These are phyloP conservation scores for Cacatua alba DNA, from an alignment of 2,113 vertebrate genomes.

Conservation along the genomic window DNA sequence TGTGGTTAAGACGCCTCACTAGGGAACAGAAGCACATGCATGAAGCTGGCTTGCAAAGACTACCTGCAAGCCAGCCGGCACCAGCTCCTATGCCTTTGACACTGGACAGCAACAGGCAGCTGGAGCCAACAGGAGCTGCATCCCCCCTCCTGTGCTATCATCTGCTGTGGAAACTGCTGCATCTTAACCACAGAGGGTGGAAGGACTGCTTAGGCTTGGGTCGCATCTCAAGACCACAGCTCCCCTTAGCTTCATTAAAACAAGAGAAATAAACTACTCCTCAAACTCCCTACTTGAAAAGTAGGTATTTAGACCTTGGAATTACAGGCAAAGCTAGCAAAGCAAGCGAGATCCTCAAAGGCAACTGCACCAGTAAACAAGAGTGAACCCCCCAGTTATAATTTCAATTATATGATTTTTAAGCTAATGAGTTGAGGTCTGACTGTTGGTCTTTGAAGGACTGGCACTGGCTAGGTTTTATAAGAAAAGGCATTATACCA, in stretches of 20 bases:
- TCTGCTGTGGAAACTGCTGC: neutral
- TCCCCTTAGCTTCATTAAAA: neutral
- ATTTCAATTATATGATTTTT: neutral
- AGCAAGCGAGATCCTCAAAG: neutral
- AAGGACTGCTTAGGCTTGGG: neutral
- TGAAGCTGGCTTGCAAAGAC: neutral
- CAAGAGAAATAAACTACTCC: neutral
- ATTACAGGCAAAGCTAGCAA: neutral
- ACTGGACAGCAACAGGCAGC: neutral
- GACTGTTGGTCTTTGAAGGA: neutral
- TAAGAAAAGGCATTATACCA: neutral
- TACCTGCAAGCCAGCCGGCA: neutral
- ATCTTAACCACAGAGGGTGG: no score
- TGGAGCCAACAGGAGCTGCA: neutral
- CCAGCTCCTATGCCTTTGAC: neutral
- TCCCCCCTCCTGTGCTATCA: neutral
- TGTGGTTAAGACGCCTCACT: neutral
- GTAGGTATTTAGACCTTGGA: neutral
- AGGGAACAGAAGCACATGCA: neutral
- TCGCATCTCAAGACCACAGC: neutral
- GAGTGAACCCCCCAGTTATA: neutral
- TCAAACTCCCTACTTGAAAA: neutral
- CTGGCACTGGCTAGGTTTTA: neutral
- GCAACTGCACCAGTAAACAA: neutral
- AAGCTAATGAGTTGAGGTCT: neutral